Conservation (phyloP, 2,113 vertebrate species). For the Festucalex cinctus region DNA sequence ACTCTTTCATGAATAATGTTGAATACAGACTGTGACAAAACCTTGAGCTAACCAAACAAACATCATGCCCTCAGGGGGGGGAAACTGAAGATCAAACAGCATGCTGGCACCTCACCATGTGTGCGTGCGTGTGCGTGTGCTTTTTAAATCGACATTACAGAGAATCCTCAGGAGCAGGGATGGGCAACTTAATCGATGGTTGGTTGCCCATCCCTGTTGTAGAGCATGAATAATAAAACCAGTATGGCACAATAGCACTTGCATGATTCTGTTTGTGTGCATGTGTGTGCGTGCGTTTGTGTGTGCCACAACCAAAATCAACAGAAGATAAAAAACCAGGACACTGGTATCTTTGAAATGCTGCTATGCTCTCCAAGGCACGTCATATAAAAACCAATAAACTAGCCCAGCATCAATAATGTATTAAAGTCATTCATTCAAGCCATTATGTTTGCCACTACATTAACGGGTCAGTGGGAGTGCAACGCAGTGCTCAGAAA, state of each 20-base stretch:
- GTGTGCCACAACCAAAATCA: constrained; percentile 43
- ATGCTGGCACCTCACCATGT: constrained; percentile 32
- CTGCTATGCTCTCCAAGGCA: constrained; percentile 48
- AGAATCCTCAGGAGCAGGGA: background rate
- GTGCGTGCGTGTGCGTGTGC: background rate
- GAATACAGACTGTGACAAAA: constrained; percentile 58
- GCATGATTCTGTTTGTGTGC: background rate
- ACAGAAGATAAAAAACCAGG: constrained; percentile 54
- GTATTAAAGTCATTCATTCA: constrained; percentile 61
- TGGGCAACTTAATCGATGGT: too few relatives aligned
- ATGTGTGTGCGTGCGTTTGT: constrained; percentile 19
- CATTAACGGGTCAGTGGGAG: constrained; percentile 43
- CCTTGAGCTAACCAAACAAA: constrained; percentile 58
- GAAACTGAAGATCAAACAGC: constrained; percentile 46
- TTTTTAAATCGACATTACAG: background rate
- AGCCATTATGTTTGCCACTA: constrained; percentile 51
- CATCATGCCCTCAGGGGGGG: constrained; percentile 42
- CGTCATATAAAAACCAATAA: constrained; percentile 52
- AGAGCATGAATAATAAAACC: background rate
- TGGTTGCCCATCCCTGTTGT: too few relatives aligned
- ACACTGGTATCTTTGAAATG: constrained; percentile 51
- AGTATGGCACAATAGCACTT: background rate
- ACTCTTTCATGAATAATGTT: constrained; percentile 53
- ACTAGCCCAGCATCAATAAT: constrained; percentile 62
- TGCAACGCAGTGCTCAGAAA: constrained; percentile 18